Evolutionary conservation across 2,888 invertebrate species (phyloP), one percentile per base, ranked within the genome.

Genomic region (Stratiomys singularior): DNA sequence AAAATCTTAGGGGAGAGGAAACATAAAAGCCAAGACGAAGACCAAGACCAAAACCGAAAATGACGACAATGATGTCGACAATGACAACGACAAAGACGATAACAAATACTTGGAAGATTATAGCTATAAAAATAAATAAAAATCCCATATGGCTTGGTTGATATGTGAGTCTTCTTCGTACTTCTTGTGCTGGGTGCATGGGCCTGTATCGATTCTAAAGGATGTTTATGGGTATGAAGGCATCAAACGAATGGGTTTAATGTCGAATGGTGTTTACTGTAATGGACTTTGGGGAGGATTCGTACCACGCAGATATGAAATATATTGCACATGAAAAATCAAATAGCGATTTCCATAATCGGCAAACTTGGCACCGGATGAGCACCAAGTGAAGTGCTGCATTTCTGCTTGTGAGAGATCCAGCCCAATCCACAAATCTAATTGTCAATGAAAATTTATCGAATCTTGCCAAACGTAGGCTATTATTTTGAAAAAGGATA

Each of bases 91-190:
- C 52, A 52, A 52, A 13, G 15, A 60, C 11, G 58, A 60, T 25
- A 25, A 60, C 58, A 60, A 60, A 60, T 60, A 23, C 25, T 60
- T 60, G 52, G n/a, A 60, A 60, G 58, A 60, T 60, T 60, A 25
- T 60, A 23, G 58, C 18, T 23, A 60, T 60, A 60, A 60, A 60
- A 60, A 60, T 60, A 60, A 60, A 60, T 60, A 60, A 60, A n/a
- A 60, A 60, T 60, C 58, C 58, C 58, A 60, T 60, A 25, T 60
- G 58, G 58, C 58, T 60, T 60, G n/a, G n/a, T 60, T 60, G 58
- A 60, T 60, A 23, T 13, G 3, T 52, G 52, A 9, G 52, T 13
- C 4, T 52, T 13, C 52, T 13, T 37, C 37, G n/a, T n/a, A n/a
- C n/a, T 9, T 37, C 37, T 37, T 52, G 52, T 13, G 52, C 18